phyloP scores from a whole-genome alignment of 2,888 invertebrate genomes.

The Hirtodrosophila histrioides region DNA sequence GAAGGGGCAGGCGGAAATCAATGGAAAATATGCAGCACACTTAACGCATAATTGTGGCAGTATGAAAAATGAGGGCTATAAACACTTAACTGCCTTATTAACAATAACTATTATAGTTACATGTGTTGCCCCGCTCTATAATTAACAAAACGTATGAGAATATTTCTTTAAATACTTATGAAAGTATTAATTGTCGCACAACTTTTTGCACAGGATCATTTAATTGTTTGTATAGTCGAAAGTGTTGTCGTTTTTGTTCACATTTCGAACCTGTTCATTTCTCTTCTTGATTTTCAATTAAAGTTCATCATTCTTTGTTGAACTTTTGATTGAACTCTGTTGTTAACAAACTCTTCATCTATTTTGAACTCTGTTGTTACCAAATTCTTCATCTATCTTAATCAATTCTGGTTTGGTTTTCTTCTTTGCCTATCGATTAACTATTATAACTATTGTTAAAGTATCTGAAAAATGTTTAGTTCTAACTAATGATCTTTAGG shows the following conservation, averaged over 20 bases:
- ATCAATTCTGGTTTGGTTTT: no score
- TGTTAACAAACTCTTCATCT: no score
- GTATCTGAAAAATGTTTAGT: background rate
- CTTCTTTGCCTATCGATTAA: background rate
- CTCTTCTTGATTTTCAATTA: no score
- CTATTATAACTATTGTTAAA: background rate
- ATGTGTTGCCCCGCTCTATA: background rate
- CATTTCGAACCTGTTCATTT: background rate
- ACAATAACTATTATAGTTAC: background rate
- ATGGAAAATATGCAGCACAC: slow-evolving; percentile 48
- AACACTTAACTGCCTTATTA: slow-evolving; percentile 11
- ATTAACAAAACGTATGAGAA: slow-evolving; percentile 11
- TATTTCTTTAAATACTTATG: slow-evolving; percentile 3
- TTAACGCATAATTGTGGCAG: slow-evolving; percentile 27
- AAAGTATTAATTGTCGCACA: background rate
- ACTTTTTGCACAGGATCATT: no score
- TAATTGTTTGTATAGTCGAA: no score
- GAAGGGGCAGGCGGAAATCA: slow-evolving; percentile 65
- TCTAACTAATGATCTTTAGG: background rate
- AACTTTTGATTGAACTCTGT: no score
- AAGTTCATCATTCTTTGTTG: background rate
- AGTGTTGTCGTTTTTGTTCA: no score
- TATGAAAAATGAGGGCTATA: slow-evolving; percentile 1
- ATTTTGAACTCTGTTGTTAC: no score
- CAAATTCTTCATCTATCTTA: no score